Base-by-base conservation (phyloP, 2,888 invertebrate genomes). In the Steinernema hermaphroditum region DNA sequence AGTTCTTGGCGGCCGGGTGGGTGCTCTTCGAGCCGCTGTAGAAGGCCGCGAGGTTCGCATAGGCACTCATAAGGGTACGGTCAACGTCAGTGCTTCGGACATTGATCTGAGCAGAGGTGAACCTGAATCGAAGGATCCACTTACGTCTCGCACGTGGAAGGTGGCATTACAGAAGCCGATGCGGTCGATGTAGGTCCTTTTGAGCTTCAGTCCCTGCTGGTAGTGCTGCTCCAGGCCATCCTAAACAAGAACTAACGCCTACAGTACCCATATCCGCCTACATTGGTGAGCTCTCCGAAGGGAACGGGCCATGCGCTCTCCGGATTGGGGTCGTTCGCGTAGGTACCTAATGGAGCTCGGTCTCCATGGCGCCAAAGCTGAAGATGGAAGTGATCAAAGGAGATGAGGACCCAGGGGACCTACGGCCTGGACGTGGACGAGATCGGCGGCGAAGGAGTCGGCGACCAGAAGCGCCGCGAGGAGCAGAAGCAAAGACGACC, bases 311-410 rank as follows among this genome's bases (percentile, higher is more conserved):
- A 72, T 0, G 72, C 44, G 32, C n/a, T 24, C 32, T 62, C 72
- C 27, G 69, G 72, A 24, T 72, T 29, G 2, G 72, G 72, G 24
- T 72, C 72, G 27, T 62, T 62, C 24, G 22, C 37, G 41, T 72
- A 72, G 19, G 72, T 72, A 2, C 72, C 72, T 12, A 34, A 37
- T 16, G 72, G 72, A 8, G 72, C 62, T 9, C 72, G 44, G 19
- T 72, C 72, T 29, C 72, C 72, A n/a, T 72, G 72, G 0, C 72
- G 62, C 54, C 44, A 72, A 9, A 72, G 62, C 72, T 72, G 29
- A n/a, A 72, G 68, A 12, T 27, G 12, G 27, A 9, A 46, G 22
- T 2, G n/a, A 19, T 4, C n/a, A 16, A 29, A 68, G 24, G n/a
- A n/a, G n/a, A n/a, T n/a, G n/a, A n/a, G n/a, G n/a, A n/a, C n/a